Evolutionary conservation across 2,888 invertebrate species (phyloP), one percentile per base, ranked within the genome.

Genomic region (Candidula unifasciata): DNA sequence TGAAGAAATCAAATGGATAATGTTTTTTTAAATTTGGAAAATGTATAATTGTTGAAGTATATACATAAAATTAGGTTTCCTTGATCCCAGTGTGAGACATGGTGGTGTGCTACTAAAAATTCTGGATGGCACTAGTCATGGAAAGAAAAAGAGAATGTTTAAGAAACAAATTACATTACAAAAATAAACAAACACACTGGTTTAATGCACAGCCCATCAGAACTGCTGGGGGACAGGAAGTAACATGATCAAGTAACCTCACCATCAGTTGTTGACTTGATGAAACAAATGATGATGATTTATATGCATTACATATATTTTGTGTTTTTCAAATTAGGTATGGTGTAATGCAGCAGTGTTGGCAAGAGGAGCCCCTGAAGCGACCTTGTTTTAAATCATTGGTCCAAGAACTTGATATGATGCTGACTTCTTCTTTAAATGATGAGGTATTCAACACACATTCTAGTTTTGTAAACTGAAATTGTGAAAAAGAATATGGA

Each of bases 311-410:
- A 13, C 35, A 0, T 3, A 52, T 73, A 44, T 73, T n/a, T 73
- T 24, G 27, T 3, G 37, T n/a, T 37, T 74, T 0, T 54, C 2
- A 30, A 18, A 21, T 74, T 54, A 92, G 93, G 88, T 97, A 98
- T 94, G 96, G 97, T 95, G 95, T 99, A 87, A 99, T 99, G 99
- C 95, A 97, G 79, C 97, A 98, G 89, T 99, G 99, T 93, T 99
- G 99, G 99, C 97, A 97, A 89, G 97, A 97, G 92, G 96, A 97
- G 88, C 97, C 99, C 0, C 96, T 96, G 88, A 96, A 97, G 89
- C 95, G 99, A 87, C 99, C 99, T 0, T 96, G 96, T 64, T 99
- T 99, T 94, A 95, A 96, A 18, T 96, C 97, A 93, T 95, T 99
- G 89, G 98, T 98, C 0, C 96, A 97, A 92, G 97, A 97, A 90